Base-by-base conservation (phyloP, 2,797 vertebrate genomes). In the Pangasius larnaudii region DNA sequence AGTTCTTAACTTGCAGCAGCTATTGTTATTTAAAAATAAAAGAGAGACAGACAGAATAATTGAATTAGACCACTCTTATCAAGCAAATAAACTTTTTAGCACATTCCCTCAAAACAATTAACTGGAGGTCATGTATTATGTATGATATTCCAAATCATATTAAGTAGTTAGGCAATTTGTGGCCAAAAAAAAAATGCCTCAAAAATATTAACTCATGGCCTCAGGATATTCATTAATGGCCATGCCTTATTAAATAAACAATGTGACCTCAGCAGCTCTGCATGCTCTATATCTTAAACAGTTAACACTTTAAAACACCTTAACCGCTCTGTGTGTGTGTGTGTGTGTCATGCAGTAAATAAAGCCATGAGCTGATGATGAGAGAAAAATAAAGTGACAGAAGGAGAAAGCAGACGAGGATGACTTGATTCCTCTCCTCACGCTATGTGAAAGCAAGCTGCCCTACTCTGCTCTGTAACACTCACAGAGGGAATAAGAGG, bases 321-420 rank as follows among this genome's bases (percentile, higher is more conserved):
- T 63, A 13, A 59, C 69, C 59, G 24, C 27, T 85, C 3, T 7
- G 36, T 56, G 53, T 30, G 49, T 16, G 13, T 56, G 16, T 49
- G 11, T 11, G 67, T 39, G 36, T 42, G 53, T 39, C 2, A 7
- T 85, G 85, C 1, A 61, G 46, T 7, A 75, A 85, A 85, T 4
- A 19, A 65, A 85, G 69, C 63, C 53, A 59, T 33, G 77, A 61
- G 58, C 49, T 30, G 19, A 84, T 53, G 27, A 56, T 46, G 56
- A 81, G 63, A 53, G 77, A 27, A 71, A 88, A 90, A 90, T 79
- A 86, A 86, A 69, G 58, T 89, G 86, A 90, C 51, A 83, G 89
- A 86, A 89, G 81, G 80, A 83, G 85, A 72, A 22, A 58, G 84
- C 72, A 61, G 71, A 78, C 72, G 53, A 33, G 81, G 75, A 90